Base-by-base conservation (phyloP, 2,113 vertebrate species). In the Azemiops feae region DNA sequence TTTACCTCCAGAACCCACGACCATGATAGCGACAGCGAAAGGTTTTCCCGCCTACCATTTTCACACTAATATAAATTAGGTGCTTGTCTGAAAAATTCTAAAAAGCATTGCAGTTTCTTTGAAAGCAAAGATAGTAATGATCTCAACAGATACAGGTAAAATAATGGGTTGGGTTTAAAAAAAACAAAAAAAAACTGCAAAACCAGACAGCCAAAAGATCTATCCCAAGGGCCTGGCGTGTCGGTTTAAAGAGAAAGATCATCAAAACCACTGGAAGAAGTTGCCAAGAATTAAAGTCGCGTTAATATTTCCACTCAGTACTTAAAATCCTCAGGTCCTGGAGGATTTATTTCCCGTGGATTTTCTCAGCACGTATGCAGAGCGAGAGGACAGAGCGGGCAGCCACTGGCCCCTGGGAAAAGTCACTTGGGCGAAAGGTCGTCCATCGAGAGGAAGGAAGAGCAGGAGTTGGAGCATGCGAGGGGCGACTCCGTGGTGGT, bases 401-500 rank as follows among this genome's bases (percentile, higher is more conserved):
- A 95, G 96, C 96, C 93, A 93, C 94, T 92, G 95, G 92, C 93
- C 96, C 95, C 97, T 93, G 85, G 81, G 57, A 52, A 94, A 69
- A 97, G 94, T 99, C 98, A 99, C 97, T 99, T 99, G 58, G 98
- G 98, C 95, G 98, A 99, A 96, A 98, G 98, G 96, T 99, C 98
- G 96, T 98, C 98, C 95, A 99, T 97, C 89, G 98, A 98, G 91
- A 98, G 97, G 95, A 99, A 97, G 0, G 98, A 96, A 97, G 97
- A 98, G 93, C 97, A 98, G 54, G 98, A 96, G 94, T 97, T 97
- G 93, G 98, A 98, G 50, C 98, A 99, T 3, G 98, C 97, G 97
- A 98, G 98, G 92, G 99, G 98, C 88, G 98, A 99, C 86, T 98
- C 98, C 0, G 98, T 98, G 91, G 98, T 97, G 45, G 98, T 98